Percentiles rank a stretch among this genome's conserved stretches.
These are phyloP conservation scores for Siniperca scherzeri DNA, from an alignment of 2,797 vertebrate species.

Conservation along the genomic window DNA sequence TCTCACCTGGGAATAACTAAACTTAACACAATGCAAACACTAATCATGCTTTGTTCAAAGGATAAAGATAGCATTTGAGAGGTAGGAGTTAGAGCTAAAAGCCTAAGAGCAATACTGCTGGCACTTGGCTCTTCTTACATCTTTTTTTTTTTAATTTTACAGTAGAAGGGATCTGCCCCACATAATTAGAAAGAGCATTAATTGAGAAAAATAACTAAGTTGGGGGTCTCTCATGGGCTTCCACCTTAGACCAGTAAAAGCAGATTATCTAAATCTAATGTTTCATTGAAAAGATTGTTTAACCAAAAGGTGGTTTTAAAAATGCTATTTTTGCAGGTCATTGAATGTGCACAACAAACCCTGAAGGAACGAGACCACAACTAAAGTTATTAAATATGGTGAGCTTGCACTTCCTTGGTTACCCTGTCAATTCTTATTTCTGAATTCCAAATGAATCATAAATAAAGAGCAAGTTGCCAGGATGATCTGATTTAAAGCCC, in stretches of 20 bases:
- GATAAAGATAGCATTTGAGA: conserved; percentile 87
- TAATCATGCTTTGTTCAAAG: conserved; percentile 94
- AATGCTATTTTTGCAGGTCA: neutral
- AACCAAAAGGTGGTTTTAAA: neutral
- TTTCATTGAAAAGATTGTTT: neutral
- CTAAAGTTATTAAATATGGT: conserved; percentile 4
- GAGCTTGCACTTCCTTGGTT: conserved; percentile 71
- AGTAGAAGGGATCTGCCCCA: conserved; percentile 11
- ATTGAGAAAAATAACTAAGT: neutral
- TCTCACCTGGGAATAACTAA: conserved; percentile 92
- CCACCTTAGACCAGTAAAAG: conserved; percentile 6
- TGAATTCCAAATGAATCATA: conserved; percentile 29
- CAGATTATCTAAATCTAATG: conserved; percentile 40
- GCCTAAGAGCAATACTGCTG: conserved; percentile 94
- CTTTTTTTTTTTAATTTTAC: conserved; percentile 32
- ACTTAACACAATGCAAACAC: conserved; percentile 94
- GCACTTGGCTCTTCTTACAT: conserved; percentile 80
- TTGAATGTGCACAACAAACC: conserved; percentile 32
- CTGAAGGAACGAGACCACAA: conserved; percentile 28
- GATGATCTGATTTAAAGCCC: conserved; percentile 18
- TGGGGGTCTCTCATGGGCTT: neutral
- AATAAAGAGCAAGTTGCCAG: conserved; percentile 26
- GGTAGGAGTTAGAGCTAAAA: conserved; percentile 88
- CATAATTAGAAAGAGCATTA: neutral
- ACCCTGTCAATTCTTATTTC: conserved; percentile 16